Evolutionary conservation across 2,113 vertebrate genomes (phyloP).

Genomic region (Pongo abelii): DNA sequence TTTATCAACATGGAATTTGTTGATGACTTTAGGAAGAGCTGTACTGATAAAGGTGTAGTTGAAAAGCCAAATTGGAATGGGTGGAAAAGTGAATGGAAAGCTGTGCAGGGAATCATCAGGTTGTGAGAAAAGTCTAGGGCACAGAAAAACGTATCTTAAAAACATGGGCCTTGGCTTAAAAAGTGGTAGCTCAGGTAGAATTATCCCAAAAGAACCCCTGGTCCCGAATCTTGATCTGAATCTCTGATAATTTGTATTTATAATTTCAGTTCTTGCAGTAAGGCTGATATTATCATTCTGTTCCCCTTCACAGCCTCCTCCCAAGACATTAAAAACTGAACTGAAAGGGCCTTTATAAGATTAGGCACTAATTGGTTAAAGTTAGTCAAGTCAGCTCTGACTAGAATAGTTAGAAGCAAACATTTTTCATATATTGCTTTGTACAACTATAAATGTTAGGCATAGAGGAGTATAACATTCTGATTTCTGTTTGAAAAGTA

Average conservation of each 20-base stretch:
- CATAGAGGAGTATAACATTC: not conserved
- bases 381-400: slow-evolving; percentile 18
- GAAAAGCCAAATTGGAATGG: not conserved
- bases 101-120: not conserved
- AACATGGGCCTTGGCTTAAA: not conserved
- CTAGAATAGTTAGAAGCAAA: slow-evolving; percentile 11
- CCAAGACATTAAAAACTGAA: slow-evolving; percentile 35
- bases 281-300: slow-evolving; percentile 11
- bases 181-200: not conserved
- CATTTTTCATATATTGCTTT: slow-evolving; percentile 2
- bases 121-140: not conserved
- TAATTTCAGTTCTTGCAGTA: slow-evolving; percentile 19
- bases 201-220: not conserved
- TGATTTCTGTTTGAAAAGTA: slow-evolving; percentile 44
- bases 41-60: not conserved
- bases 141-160: slow-evolving; percentile 12
- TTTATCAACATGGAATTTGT: slow-evolving; percentile 5
- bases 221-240: not conserved
- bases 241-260: slow-evolving; percentile 17
- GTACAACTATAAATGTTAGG: not conserved
- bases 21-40: not conserved
- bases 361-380: not conserved
- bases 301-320: not conserved
- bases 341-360: slow-evolving; percentile 15
- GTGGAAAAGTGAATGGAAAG: not conserved